Conservation (phyloP, 2,113 vertebrate species). For the Neogale vison region DNA sequence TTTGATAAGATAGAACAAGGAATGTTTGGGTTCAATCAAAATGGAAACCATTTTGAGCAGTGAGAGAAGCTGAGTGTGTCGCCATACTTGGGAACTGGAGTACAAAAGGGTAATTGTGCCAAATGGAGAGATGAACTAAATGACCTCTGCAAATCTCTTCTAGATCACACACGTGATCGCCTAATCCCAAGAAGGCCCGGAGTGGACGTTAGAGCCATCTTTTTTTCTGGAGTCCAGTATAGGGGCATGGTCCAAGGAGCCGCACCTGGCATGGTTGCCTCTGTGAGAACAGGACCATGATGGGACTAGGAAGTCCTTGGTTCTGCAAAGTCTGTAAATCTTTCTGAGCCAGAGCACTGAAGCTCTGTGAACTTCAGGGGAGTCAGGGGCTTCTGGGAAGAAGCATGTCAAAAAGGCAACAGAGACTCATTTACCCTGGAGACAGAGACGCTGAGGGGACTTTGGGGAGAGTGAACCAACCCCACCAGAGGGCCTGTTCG, state of each 20-base stretch:
- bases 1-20: background rate
- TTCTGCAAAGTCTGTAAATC: background rate
- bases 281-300: background rate
- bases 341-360: background rate
- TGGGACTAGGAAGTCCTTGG: background rate
- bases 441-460: background rate
- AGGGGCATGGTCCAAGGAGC: background rate
- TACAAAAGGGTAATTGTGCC: accelerated
- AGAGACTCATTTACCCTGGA: background rate
- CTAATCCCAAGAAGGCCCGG: background rate
- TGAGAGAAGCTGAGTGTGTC: background rate
- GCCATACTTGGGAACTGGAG: no score
- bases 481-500: background rate
- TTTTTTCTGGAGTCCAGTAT: background rate
- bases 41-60: background rate
- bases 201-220: background rate
- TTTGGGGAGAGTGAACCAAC: background rate
- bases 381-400: background rate
- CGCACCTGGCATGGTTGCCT: background rate
- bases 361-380: background rate
- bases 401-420: background rate
- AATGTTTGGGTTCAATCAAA: background rate
- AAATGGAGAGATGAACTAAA: background rate
- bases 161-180: background rate
- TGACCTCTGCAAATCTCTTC: background rate